Conservation (phyloP, 2,888 invertebrate genomes). For the Dryomyza anilis region DNA sequence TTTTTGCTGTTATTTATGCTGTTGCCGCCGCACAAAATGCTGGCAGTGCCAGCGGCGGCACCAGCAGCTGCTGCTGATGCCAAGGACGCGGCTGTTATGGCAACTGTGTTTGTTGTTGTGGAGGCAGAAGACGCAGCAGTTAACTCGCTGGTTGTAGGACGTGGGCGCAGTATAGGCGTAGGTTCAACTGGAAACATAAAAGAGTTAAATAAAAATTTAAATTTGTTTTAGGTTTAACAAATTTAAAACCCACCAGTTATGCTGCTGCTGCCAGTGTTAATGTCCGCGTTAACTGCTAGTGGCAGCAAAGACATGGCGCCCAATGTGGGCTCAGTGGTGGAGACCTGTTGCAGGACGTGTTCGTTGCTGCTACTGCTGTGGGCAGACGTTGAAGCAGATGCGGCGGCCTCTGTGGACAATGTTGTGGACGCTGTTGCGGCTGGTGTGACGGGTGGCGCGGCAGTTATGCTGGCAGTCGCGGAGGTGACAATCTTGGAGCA, state of each 20-base stretch:
- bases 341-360: constrained; percentile 28
- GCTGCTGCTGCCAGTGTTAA: constrained; percentile 35
- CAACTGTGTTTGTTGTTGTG: constrained; percentile 13
- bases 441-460: constrained; percentile 32
- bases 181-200: constrained; percentile 43
- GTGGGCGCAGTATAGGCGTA: constrained; percentile 37
- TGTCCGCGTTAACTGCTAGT: constrained; percentile 33
- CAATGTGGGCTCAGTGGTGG: constrained; percentile 38
- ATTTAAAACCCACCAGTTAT: constrained; percentile 38
- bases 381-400: background rate
- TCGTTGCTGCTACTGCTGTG: background rate
- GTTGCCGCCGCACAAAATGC: constrained; percentile 11
- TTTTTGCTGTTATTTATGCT: constrained; percentile 50
- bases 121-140: constrained; percentile 26
- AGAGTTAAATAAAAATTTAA: too few species aligned
- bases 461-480: constrained; percentile 53
- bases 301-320: constrained; percentile 33
- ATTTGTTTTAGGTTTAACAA: background rate
- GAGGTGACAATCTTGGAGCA: constrained; percentile 60
- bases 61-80: constrained; percentile 21
- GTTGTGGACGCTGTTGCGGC: constrained; percentile 22
- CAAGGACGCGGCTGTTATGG: background rate
- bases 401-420: constrained; percentile 22
- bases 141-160: constrained; percentile 44
- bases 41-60: constrained; percentile 1